Conservation (phyloP, 2,888 invertebrate genomes). For the Amorpha juglandis region DNA sequence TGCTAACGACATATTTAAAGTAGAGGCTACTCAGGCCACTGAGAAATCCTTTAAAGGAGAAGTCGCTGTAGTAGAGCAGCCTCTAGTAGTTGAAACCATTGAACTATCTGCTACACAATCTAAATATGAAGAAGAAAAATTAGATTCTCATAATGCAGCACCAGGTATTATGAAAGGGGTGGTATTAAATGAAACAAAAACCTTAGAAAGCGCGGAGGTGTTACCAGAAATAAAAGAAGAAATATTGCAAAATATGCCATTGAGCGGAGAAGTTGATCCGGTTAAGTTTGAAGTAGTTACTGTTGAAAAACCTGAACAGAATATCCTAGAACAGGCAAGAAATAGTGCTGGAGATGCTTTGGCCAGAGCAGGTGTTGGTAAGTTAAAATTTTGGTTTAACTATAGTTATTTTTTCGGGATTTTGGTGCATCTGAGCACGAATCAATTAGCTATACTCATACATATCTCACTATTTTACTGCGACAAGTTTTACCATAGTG, state of each 20-base stretch:
- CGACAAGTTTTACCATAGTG: too few relatives aligned
- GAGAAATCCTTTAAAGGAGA: background rate
- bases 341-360: background rate
- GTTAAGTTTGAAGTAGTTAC: background rate
- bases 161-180: background rate
- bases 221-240: background rate
- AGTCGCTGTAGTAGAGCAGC: background rate
- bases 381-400: background rate
- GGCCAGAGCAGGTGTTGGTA: constrained; percentile 1
- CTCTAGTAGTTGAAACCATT: background rate
- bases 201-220: background rate
- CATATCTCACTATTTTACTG: too few relatives aligned
- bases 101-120: background rate
- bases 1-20: background rate
- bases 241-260: background rate
- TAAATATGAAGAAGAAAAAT: background rate
- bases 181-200: background rate
- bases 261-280: background rate
- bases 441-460: too few relatives aligned
- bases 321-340: background rate
- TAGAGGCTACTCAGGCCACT: background rate
- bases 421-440: too few relatives aligned
- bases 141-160: background rate
- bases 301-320: background rate
- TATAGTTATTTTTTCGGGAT: too few relatives aligned